Percentiles rank a stretch among this genome's conserved stretches.
These are phyloP conservation scores for Sorex fumeus DNA, from an alignment of 2,113 vertebrate genomes.

Conservation along the genomic window DNA sequence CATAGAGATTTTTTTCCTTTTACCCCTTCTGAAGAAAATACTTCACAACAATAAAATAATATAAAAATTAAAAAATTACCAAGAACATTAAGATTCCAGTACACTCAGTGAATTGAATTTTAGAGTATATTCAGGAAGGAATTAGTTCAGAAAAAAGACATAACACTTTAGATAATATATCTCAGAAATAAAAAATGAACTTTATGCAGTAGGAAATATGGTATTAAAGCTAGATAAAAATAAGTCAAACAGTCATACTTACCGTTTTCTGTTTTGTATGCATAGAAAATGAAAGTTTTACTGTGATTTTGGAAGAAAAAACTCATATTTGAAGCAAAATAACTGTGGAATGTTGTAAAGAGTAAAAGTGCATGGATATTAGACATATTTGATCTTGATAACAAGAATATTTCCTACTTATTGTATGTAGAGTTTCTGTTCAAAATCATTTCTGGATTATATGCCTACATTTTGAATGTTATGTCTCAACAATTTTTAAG, in stretches of 20 bases:
- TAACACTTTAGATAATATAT: background rate
- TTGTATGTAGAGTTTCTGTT: background rate
- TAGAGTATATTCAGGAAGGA: background rate
- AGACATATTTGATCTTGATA: background rate
- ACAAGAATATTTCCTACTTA: background rate
- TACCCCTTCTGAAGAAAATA: background rate
- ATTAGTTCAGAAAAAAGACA: background rate
- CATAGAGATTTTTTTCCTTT: background rate
- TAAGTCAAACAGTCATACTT: background rate
- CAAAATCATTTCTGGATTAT: background rate
- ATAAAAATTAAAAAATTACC: background rate
- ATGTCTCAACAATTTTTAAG: background rate
- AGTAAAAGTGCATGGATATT: background rate
- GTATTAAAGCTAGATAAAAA: background rate
- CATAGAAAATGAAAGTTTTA: constrained; percentile 34
- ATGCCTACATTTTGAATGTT: constrained; percentile 28
- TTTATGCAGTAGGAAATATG: background rate
- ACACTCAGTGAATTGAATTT: background rate
- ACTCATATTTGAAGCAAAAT: background rate
- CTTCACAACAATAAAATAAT: constrained; percentile 5
- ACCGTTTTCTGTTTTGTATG: background rate
- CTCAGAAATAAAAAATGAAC: constrained; percentile 4
- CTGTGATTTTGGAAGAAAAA: constrained; percentile 1
- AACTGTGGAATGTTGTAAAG: background rate
- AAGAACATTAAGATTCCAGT: background rate